phyloP scores from a whole-genome alignment of 30 jellyfish, hydroid and myxozoan species.

The Hydractinia symbiolongicarpus region DNA sequence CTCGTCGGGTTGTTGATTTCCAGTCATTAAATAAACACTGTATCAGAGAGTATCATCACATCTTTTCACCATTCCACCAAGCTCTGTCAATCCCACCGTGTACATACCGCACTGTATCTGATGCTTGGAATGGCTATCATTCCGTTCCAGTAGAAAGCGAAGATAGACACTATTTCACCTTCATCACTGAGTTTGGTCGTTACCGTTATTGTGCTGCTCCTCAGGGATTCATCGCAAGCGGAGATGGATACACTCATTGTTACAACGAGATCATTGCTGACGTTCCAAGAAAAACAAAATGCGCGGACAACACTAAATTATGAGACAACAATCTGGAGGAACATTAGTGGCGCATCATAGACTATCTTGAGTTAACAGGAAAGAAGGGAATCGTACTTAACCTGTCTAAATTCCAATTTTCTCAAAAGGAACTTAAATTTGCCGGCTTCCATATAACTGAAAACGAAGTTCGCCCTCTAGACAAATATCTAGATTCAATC shows the following conservation, averaged over 20 bases:
- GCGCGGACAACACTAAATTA: background rate
- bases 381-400: slow-evolving; percentile 3
- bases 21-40: slow-evolving; percentile 15
- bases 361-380: background rate
- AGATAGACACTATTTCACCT: background rate
- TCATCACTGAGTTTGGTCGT: slow-evolving; percentile 7
- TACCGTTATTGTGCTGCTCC: slow-evolving; percentile 8
- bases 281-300: background rate
- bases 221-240: slow-evolving; percentile 24
- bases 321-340: background rate
- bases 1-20: slow-evolving; percentile 17
- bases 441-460: too few relatives aligned
- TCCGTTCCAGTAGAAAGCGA: too few relatives aligned
- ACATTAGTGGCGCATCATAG: slow-evolving; percentile 5
- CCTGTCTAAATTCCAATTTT: background rate
- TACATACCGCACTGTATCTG: slow-evolving; percentile 1
- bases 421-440: background rate
- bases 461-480: background rate
- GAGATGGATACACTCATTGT: slow-evolving; percentile 40
- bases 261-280: slow-evolving; percentile 18
- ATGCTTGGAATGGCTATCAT: slow-evolving; percentile 17
- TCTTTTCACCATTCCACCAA: background rate
- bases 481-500: slow-evolving; percentile 1
- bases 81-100: slow-evolving; percentile 2
- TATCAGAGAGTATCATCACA: slow-evolving; percentile 26